Base-by-base conservation (phyloP, 2,797 vertebrate species). In the Manis javanica region DNA sequence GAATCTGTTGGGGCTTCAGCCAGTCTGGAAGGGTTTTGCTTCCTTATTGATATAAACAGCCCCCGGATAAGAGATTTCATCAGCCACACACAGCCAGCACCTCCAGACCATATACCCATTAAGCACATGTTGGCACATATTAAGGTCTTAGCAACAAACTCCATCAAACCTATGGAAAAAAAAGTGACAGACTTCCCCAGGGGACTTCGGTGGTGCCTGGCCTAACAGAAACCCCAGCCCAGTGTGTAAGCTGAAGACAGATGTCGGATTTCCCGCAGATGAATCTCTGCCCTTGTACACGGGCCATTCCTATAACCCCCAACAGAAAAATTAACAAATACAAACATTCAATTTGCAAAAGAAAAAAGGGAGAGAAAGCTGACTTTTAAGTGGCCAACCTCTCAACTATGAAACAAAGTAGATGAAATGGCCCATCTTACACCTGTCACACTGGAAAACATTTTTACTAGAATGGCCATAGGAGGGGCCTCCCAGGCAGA, bases 381-480 rank as follows among this genome's bases (percentile, higher is more conserved):
- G 6, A 9, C 2, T 29, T 63, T 1, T 1, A 34, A 72, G 26
- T 0, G 11, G 31, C 5, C 34, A 23, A 7, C 10, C 11, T 19
- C 42, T 46, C 31, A 4, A 4, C 24, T 24, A 24, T 10, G 49
- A 39, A 42, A 14, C 21, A 49, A 55, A 59, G 37, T 11, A 39
- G 34, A 19, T 7, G 4, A 7, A 26, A 26, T 2, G 29, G 61
- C 0, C 19, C 9, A 0, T 5, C 16, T 24, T 13, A 42, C 29
- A 10, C 7, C 18, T 19, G 29, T 68, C 37, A 13, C 16, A 7
- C 9, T 11, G 16, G 75, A 8, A 79, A 29, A 24, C 7, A 2
- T 2, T 1, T n/a, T 42, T 8, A 3, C 61, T 39, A 42, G 69
- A 81, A 0, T 0, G 18, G 14, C 59, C 29, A 0, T 0, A 0